phyloP scores from a whole-genome alignment of 2,113 vertebrate species.

The Heliornis fulica region DNA sequence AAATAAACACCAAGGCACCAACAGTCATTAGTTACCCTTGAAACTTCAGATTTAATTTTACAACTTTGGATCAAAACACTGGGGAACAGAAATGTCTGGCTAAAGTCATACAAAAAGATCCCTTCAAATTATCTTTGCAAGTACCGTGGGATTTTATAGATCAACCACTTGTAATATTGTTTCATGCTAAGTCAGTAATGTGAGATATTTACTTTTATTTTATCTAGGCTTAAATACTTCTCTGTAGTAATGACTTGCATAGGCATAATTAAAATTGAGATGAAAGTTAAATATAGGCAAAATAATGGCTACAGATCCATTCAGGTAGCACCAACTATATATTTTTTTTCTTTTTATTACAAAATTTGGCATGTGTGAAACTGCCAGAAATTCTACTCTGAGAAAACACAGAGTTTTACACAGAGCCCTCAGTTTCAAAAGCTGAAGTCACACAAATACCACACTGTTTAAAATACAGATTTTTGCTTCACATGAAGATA shows the following conservation, averaged over 20 bases:
- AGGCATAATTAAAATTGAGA: not conserved
- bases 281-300: not conserved
- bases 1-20: not conserved
- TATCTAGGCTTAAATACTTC: not conserved
- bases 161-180: not conserved
- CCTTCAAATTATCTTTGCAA: not conserved
- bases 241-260: rapidly evolving
- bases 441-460: not conserved
- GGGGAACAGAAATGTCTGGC: not conserved
- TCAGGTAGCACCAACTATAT: not conserved
- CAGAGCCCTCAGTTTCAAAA: not conserved
- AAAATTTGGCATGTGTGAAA: rapidly evolving
- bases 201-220: not conserved
- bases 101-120: not conserved
- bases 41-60: not conserved
- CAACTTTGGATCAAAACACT: not conserved
- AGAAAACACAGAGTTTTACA: not conserved
- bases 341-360: not conserved
- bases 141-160: not conserved
- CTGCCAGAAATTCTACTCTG: not conserved
- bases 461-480: not conserved
- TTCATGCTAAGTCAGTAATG: not conserved
- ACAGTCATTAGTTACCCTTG: not conserved
- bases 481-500: not conserved
- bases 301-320: not conserved